Percentiles rank a stretch among this genome's conserved stretches.
Conservation (phyloP, 2,113 vertebrate genomes). For the Zapornia atra region DNA sequence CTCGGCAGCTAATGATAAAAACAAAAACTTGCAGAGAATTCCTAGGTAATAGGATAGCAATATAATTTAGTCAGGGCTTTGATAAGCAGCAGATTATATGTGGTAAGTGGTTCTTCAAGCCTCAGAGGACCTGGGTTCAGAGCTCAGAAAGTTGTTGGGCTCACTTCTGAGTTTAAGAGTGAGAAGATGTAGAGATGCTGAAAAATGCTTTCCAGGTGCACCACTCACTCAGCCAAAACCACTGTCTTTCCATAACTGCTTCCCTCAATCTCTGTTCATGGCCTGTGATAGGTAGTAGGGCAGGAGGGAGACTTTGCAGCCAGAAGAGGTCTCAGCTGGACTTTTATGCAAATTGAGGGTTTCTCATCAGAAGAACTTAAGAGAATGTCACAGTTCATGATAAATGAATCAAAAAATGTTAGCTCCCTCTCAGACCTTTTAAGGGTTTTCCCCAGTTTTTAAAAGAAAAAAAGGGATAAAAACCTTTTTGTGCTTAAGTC, state of each 20-base stretch:
- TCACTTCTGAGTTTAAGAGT: background rate
- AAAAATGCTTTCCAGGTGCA: background rate
- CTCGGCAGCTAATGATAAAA: background rate
- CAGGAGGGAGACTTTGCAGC: background rate
- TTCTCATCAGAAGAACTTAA: background rate
- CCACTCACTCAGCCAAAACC: background rate
- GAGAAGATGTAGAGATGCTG: background rate
- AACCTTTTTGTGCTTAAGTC: background rate
- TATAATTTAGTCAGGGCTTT: background rate
- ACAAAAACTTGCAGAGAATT: background rate
- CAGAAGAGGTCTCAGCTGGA: background rate
- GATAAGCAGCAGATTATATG: background rate
- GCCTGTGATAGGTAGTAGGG: background rate
- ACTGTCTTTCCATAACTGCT: background rate
- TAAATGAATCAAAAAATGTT: background rate
- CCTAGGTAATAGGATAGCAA: background rate
- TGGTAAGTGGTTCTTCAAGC: background rate
- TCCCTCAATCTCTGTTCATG: background rate
- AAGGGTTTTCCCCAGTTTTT: rapidly evolving
- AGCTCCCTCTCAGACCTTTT: background rate
- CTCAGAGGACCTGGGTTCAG: background rate
- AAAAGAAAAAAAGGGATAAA: background rate
- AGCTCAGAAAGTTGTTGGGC: background rate
- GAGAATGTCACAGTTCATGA: background rate
- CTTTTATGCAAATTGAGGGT: background rate